These are phyloP conservation scores for Euura lappo DNA, from an alignment of 1,140 invertebrate species.

Conservation along the genomic window DNA sequence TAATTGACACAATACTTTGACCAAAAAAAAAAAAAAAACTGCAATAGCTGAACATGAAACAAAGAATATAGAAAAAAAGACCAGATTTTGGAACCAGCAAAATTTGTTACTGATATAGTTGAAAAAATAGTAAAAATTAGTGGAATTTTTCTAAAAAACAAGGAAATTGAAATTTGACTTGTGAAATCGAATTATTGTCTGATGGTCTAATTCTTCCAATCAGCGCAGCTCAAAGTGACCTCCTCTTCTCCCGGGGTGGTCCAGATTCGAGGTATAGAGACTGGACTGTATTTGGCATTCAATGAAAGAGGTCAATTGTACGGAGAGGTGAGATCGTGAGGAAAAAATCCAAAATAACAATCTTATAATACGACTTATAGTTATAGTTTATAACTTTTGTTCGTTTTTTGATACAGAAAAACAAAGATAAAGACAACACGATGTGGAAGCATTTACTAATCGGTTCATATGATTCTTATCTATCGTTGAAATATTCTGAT, in stretches of 20 bases:
- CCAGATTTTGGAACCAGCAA: too few relatives aligned
- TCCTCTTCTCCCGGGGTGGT: constrained; percentile 62
- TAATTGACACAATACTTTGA: constrained; percentile 40
- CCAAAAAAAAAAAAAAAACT: too few relatives aligned
- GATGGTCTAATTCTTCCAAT: constrained; percentile 21
- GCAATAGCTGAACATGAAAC: too few relatives aligned
- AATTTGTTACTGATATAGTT: too few relatives aligned
- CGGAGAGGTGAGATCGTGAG: constrained; percentile 61
- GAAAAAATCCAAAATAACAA: neutral
- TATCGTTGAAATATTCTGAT: constrained; percentile 66
- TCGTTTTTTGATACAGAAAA: constrained; percentile 44
- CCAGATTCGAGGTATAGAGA: constrained; percentile 64
- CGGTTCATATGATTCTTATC: constrained; percentile 66
- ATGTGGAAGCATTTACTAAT: constrained; percentile 67
- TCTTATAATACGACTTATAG: neutral
- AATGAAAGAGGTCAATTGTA: constrained; percentile 67
- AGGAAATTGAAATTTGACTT: constrained; percentile 9
- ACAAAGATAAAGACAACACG: constrained; percentile 60
- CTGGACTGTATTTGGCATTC: constrained; percentile 68
- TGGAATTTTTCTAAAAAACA: constrained; percentile 3
- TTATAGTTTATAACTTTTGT: neutral
- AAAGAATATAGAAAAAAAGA: too few relatives aligned
- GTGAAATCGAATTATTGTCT: constrained; percentile 15
- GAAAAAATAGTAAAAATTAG: neutral
- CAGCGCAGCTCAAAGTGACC: constrained; percentile 65